Base-by-base conservation (phyloP, 1,140 invertebrate species). In the Pseudomyrmex pallidus region DNA sequence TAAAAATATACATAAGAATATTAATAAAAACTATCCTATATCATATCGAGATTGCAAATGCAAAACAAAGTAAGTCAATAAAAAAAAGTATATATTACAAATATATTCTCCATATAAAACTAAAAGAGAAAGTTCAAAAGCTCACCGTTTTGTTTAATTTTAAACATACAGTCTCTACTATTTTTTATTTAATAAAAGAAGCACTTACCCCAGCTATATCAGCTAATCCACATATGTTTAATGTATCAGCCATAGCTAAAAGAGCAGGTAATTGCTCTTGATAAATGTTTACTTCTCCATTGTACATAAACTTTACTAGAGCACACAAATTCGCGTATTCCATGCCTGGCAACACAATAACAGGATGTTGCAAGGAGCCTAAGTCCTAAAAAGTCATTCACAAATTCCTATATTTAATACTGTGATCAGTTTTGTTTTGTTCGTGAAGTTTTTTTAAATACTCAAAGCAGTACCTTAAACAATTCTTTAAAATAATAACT, bases 401-500 rank as follows among this genome's bases (percentile, higher is more conserved):
- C 73, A 20, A 61, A 74, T 15, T 68, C 48, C 1, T 25, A 64
- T 82, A 63, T 8, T 46, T 64, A 9, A 25, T 25, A 50, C 2
- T 17, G 0, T 57, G 35, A 25, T 35, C 35, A 35, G 7, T 35
- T 35, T 35, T 35, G 35, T 5, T 5, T 35, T 35, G 35, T 35
- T 35, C 5, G 5, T 35, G 35, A 35, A 35, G 35, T 35, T 35
- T 35, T 35, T 35, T 35, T 35, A 35, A 56, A 74, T 25, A 22
- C 2, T 17, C 5, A 35, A 63, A 15, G 17, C 13, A 62, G 94
- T 92, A 96, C 97, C 95, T 97, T 97, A 93, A 98, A 98, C 74
- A 98, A 94, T 89, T 98, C 97, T 93, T 98, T 96, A 93, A 99
- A 99, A 94, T 98, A 99, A 85, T 97, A 96, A 94, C 98, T 98